Evolutionary conservation across 1,140 invertebrate species (phyloP), one percentile per base, ranked within the genome.

Genomic region (Delia radicum): DNA sequence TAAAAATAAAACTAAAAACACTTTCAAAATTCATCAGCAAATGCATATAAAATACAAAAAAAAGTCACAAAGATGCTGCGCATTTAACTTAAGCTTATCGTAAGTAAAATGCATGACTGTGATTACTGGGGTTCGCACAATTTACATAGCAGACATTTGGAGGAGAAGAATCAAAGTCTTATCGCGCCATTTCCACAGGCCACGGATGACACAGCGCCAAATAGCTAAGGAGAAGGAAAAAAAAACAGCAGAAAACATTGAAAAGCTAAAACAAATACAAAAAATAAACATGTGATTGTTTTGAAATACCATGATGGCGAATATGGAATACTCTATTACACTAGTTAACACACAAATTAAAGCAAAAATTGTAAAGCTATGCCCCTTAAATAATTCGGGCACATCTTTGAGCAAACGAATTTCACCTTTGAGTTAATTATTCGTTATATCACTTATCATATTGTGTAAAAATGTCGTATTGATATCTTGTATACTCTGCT

Each of bases 71-170:
- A 55, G 48, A 65, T 29, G 27, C 26, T 65, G 62, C 26, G 12
- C 26, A 65, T 28, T 65, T 65, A 29, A 65, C 26, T 65, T 27
- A 28, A 28, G 26, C 48, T 55, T 55, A 55, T 55, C 48, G 48
- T 55, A 55, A 55, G 48, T 55, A 55, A 55, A 55, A 55, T 55
- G 48, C 48, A 55, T 55, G 48, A 55, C 48, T 55, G 18, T 55
- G 48, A 55, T 55, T 55, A 55, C 18, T 55, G 48, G 48, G n/a
- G 29, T 67, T 67, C 28, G 63, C 63, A 67, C 62, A 65, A 65
- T 65, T 65, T 65, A 28, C 63, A 67, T 67, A 67, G 27, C 63
- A n/a, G 29, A 67, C 27, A 67, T 67, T 67, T 67, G 7, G n/a
- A n/a, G 48, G n/a, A 21, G 48, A n/a, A 55, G 48, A 55, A 55